Percentiles rank a stretch among this genome's conserved stretches.
Conservation (phyloP, 2,888 invertebrate genomes). For the Laspeyria flexula region DNA sequence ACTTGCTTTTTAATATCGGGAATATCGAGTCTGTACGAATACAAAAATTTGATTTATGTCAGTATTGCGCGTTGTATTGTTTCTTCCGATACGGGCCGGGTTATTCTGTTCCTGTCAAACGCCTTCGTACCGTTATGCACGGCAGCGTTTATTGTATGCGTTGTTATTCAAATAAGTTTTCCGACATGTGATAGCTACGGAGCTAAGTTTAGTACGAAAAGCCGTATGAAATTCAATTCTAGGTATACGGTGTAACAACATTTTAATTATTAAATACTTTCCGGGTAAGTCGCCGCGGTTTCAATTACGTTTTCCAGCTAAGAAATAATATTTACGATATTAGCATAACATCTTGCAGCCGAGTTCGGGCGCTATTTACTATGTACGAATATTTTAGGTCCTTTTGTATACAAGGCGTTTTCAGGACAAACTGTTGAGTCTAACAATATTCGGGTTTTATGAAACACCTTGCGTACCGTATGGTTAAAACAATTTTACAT, state of each 20-base stretch:
- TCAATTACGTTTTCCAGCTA: conserved; percentile 32
- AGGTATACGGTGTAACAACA: conserved; percentile 20
- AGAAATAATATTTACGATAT: conserved; percentile 43
- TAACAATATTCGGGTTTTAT: conserved; percentile 18
- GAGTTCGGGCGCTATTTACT: conserved; percentile 15
- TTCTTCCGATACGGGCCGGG: conserved; percentile 58
- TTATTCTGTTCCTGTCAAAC: conserved; percentile 74
- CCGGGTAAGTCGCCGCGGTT: conserved; percentile 25
- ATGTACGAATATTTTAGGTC: conserved; percentile 16
- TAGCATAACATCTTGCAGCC: conserved; percentile 32
- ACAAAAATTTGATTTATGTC: conserved; percentile 75
- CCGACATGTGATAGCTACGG: conserved; percentile 37
- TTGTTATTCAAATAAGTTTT: conserved; percentile 58
- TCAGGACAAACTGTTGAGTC: conserved; percentile 5
- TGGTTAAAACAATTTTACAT: conserved; percentile 30
- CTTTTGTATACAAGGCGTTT: conserved; percentile 15
- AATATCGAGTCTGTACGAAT: conserved; percentile 55
- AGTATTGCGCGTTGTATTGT: conserved; percentile 70
- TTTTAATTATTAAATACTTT: conserved; percentile 36
- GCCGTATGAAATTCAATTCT: conserved; percentile 37
- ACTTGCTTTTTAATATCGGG: conserved; percentile 68
- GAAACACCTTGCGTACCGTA: conserved; percentile 18
- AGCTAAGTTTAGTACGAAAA: conserved; percentile 29
- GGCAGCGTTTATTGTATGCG: conserved; percentile 51
- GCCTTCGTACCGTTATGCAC: conserved; percentile 57